phyloP scores from a whole-genome alignment of 2,113 vertebrate genomes.

The Phoenicopterus ruber region DNA sequence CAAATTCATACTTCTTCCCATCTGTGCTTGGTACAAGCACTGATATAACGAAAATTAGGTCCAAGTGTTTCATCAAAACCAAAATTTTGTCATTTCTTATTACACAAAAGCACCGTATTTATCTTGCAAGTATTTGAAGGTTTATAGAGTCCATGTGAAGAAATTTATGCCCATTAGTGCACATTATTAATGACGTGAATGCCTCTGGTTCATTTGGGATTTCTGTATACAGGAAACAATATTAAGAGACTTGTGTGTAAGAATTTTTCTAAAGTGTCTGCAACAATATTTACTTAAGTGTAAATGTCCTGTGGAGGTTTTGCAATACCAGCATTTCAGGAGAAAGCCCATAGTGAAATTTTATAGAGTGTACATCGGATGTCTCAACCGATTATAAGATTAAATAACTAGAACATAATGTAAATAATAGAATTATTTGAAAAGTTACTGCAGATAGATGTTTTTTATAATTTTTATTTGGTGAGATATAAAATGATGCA shows the following conservation, averaged over 20 bases:
- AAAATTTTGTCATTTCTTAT: background rate
- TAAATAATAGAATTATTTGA: background rate
- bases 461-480: background rate
- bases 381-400: background rate
- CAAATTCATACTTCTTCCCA: background rate
- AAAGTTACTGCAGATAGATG: background rate
- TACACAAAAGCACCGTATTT: background rate
- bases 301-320: background rate
- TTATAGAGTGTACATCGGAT: fast-evolving
- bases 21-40: background rate
- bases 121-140: background rate
- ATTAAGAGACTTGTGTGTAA: background rate
- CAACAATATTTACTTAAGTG: background rate
- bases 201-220: background rate
- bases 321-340: background rate
- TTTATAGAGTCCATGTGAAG: background rate
- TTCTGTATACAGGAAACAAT: background rate
- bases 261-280: background rate
- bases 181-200: background rate
- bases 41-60: background rate
- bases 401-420: background rate
- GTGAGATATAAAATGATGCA: background rate
- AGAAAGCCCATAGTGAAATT: background rate
- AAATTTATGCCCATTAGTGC: background rate
- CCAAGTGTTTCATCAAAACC: background rate